Evolutionary conservation across 2,113 vertebrate genomes (phyloP).

Genomic region (Brienomyrus longianalis): DNA sequence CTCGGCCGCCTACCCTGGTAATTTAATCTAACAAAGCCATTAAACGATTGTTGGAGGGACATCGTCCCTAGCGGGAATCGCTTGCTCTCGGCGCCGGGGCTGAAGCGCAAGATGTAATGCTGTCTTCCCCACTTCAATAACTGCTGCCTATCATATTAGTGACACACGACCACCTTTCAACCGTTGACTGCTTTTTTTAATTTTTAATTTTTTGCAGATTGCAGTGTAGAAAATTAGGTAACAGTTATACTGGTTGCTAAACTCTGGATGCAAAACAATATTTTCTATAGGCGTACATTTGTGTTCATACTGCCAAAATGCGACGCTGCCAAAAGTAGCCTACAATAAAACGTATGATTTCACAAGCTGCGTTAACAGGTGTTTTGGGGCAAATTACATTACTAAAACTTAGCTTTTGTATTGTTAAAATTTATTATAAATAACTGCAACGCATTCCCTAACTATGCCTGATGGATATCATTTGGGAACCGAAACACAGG

Average conservation of each 20-base stretch:
- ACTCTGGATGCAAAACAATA: neutral
- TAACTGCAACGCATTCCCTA: neutral
- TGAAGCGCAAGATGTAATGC: neutral
- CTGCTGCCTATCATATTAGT: conserved; percentile 9
- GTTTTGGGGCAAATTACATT: neutral
- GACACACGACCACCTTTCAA: conserved; percentile 15
- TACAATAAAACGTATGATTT: neutral
- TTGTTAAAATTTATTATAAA: neutral
- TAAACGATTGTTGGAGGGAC: conserved; percentile 9
- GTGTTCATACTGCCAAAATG: neutral
- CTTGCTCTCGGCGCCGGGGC: neutral
- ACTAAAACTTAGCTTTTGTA: neutral
- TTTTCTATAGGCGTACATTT: neutral
- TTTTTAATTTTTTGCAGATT: neutral
- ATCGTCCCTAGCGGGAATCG: neutral
- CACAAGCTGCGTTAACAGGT: conserved; percentile 13
- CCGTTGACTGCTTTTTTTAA: neutral
- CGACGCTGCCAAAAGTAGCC: neutral
- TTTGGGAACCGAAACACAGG: neutral
- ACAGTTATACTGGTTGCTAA: neutral
- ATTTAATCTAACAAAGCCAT: conserved; percentile 17
- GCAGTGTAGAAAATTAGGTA: neutral
- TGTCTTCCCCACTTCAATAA: neutral
- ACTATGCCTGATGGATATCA: neutral
- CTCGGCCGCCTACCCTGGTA: neutral